A percentile compares a stretch with the other conserved stretches of the same genome.
Evolutionary conservation across 30 jellyfish, hydroid and myxozoan genomes (phyloP).

Genomic region (Phacellophora camtschatica): DNA sequence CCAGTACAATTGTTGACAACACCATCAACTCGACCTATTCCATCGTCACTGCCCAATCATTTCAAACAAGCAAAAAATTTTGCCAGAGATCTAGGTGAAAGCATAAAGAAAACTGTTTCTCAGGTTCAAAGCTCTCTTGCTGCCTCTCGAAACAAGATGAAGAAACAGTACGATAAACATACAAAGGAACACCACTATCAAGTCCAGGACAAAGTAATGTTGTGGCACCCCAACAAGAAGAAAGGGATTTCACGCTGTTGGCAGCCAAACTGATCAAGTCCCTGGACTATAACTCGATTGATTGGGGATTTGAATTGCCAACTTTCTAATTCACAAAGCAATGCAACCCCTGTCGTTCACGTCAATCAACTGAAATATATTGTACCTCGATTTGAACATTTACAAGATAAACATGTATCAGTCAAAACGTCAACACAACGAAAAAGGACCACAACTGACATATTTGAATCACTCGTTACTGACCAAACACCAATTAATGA

Average conservation of each 20-base stretch:
- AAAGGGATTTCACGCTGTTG: conserved; percentile 45
- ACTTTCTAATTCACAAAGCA: not conserved
- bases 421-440: not conserved
- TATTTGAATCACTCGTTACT: no score
- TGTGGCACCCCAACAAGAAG: conserved; percentile 1
- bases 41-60: not conserved
- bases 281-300: not conserved
- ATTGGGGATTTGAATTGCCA: conserved; percentile 14
- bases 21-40: not conserved
- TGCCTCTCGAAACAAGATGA: conserved; percentile 7
- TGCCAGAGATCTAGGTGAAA: conserved; percentile 1
- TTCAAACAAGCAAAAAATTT: not conserved
- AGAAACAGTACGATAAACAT: not conserved
- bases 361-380: not conserved
- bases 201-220: conserved; percentile 32
- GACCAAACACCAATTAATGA: no score
- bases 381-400: not conserved
- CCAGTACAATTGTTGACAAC: conserved; percentile 11
- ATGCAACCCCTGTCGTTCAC: not conserved
- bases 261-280: conserved; percentile 41
- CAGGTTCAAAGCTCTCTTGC: not conserved
- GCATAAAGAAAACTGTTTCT: not conserved
- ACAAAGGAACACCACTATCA: conserved; percentile 5
- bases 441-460: not conserved
- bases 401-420: not conserved